Base-by-base conservation (phyloP, 2,888 invertebrate genomes). In the Noctua janthe region DNA sequence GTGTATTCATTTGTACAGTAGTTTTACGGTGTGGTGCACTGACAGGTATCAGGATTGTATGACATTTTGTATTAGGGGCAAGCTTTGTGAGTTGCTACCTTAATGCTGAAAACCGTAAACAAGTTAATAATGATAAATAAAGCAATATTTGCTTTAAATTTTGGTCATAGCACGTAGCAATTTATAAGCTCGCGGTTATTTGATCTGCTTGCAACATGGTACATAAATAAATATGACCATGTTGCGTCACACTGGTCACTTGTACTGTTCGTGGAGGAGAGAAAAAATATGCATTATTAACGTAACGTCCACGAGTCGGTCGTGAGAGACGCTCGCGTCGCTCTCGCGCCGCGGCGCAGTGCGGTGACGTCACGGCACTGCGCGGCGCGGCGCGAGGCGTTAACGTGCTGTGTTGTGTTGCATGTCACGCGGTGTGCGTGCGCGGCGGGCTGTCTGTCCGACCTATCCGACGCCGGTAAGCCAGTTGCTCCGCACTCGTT, bases 261-360 rank as follows among this genome's bases (percentile, higher is more conserved):
- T 64, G 77, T 76, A 73, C 62, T 64, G 70, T 72, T 83, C 86
- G 90, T 83, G 85, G 85, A 84, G 83, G 85, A 88, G 94, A 94
- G 94, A 94, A 94, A 95, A 96, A 95, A 96, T 95, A 96, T 96
- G 96, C 96, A 96, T 96, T 96, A 95, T 95, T 93, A 82, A 88
- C 91, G 92, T 74, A 76, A 87, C 79, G 79, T 71, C 56, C 49
- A 51, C 76, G 80, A 85, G 84, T 83, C 90, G 88, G 87, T 87
- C 29, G 87, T 23, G 56, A 23, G 10, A 23, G 23, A 56, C 23
- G 23, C 54, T 59, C 13, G 5, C 15, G n/a, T 4, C 62, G 29
- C 23, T 10, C 54, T 59, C 13, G 5, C 15, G n/a, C 6, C 62
- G 29, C 17, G 29, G 62, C 62, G 7, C 29, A 7, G 62, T 62